These are phyloP conservation scores for Propithecus coquereli DNA, from an alignment of 2,113 vertebrate species.

Conservation along the genomic window DNA sequence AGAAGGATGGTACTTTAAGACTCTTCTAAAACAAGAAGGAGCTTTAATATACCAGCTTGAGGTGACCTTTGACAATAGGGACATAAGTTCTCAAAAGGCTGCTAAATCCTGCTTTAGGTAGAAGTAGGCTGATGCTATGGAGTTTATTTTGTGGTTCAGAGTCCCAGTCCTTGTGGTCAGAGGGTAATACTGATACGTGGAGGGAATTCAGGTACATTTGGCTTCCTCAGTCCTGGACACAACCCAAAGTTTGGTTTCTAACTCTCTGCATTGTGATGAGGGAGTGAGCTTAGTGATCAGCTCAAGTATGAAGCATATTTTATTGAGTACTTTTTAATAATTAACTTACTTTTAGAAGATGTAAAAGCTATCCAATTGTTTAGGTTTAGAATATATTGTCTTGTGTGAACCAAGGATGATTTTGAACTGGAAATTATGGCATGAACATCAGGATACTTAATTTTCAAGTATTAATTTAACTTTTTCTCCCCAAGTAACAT, in stretches of 20 bases:
- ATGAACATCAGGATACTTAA: neutral
- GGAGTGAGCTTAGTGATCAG: neutral
- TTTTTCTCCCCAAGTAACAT: neutral
- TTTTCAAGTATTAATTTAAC: neutral
- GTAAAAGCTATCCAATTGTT: neutral
- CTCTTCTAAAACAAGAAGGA: neutral
- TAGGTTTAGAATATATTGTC: neutral
- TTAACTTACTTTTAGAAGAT: neutral
- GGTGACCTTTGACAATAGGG: neutral
- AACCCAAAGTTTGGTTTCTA: neutral
- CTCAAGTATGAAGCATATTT: neutral
- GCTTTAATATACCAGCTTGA: neutral
- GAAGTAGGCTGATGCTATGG: neutral
- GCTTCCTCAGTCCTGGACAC: neutral
- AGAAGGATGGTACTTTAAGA: neutral
- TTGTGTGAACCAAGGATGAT: neutral
- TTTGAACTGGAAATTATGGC: neutral
- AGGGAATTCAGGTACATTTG: neutral
- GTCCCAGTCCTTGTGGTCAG: neutral
- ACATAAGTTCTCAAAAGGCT: neutral
- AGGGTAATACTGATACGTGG: no score
- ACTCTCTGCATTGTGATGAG: neutral
- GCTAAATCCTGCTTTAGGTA: neutral
- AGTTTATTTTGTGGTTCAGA: neutral
- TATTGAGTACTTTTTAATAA: neutral